Evolutionary conservation across 2,797 vertebrate genomes (phyloP).

Genomic region (Phataginus tricuspis): DNA sequence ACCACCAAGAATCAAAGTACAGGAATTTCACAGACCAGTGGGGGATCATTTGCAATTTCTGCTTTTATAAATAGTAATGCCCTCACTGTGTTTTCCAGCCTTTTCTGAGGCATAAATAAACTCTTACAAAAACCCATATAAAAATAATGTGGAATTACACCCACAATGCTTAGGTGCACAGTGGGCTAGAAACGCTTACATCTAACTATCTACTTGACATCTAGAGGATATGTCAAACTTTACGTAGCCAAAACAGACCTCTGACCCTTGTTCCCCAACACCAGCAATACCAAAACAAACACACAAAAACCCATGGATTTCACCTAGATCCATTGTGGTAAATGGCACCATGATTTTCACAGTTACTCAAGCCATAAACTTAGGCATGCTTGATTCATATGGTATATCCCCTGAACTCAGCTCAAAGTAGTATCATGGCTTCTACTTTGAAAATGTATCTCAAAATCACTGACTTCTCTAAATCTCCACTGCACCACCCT

Average conservation of each 20-base stretch:
- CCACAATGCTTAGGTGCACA: background rate
- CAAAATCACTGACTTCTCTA: background rate
- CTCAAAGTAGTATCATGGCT: background rate
- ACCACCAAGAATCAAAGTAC: conserved; percentile 25
- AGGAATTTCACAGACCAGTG: background rate
- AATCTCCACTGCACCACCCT: background rate
- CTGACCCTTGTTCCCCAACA: background rate
- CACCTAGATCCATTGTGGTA: background rate
- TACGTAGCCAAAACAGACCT: background rate
- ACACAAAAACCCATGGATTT: background rate
- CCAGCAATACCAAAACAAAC: background rate
- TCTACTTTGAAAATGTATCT: conserved; percentile 21
- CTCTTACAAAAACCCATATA: background rate
- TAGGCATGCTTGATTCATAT: background rate
- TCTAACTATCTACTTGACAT: background rate
- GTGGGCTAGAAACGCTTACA: background rate
- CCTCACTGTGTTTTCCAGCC: background rate
- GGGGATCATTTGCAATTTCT: background rate
- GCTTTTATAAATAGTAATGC: background rate
- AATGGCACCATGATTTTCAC: background rate
- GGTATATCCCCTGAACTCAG: background rate
- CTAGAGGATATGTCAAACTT: background rate
- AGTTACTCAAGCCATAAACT: background rate
- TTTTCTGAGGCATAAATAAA: background rate
- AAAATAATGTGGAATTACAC: background rate